These are phyloP conservation scores for Callipepla californica DNA, from an alignment of 2,113 vertebrate species.

Conservation along the genomic window DNA sequence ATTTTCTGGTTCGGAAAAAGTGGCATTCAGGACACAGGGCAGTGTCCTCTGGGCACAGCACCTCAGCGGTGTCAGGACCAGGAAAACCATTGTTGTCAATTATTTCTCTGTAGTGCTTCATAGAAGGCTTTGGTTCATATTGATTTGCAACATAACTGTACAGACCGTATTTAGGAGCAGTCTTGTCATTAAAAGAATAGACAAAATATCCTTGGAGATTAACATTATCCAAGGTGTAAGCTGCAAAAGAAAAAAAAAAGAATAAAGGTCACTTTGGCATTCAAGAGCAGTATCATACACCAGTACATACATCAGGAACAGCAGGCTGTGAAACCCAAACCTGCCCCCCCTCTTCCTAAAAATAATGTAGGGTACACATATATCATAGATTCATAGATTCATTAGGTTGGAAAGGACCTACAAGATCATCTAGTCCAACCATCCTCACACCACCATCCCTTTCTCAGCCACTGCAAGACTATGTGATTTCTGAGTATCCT, in stretches of 20 bases:
- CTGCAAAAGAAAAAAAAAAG: conserved; percentile 74
- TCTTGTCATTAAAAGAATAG: conserved; percentile 91
- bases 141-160: conserved; percentile 87
- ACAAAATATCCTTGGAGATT: conserved; percentile 95
- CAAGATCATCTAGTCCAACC: no score
- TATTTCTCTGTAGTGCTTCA: conserved; percentile 88
- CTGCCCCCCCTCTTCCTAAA: not conserved
- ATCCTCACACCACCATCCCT: no score
- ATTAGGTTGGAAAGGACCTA: no score
- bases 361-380: not conserved
- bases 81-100: conserved; percentile 91
- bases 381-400: not conserved
- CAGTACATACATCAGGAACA: not conserved
- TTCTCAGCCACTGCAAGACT: not conserved
- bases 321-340: not conserved
- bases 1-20: conserved; percentile 80
- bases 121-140: conserved; percentile 87
- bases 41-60: conserved; percentile 78
- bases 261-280: not conserved
- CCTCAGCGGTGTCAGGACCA: conserved; percentile 40
- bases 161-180: conserved; percentile 89
- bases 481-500: not conserved
- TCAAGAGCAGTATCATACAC: not conserved
- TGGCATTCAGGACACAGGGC: conserved; percentile 76
- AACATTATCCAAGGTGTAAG: conserved; percentile 86